A percentile compares a stretch with the other conserved stretches of the same genome.
These are phyloP conservation scores for Caretta caretta DNA, from an alignment of 2,113 vertebrate genomes.

Conservation along the genomic window DNA sequence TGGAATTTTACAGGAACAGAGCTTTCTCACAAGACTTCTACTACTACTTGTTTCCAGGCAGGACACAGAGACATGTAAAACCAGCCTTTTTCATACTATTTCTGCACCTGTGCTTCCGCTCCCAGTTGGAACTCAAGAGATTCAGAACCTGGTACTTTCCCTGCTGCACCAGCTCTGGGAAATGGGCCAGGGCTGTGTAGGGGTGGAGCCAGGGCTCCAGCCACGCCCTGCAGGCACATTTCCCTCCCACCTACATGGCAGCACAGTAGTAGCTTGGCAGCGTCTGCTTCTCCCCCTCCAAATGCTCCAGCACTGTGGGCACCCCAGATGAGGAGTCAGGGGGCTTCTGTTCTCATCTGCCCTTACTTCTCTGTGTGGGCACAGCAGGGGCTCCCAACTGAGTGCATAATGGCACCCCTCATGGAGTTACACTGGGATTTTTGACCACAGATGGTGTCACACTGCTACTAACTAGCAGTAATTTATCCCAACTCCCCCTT, in stretches of 20 bases:
- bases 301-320: not conserved
- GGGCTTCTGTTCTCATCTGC: not conserved
- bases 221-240: fast-evolving
- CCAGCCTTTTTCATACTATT: not conserved
- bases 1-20: not conserved
- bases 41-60: not conserved
- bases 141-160: fast-evolving
- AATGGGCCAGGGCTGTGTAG: not conserved
- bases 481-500: not conserved
- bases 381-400: not conserved
- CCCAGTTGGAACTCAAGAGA: not conserved
- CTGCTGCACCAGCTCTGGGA: not conserved
- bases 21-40: not conserved
- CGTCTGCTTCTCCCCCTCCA: not conserved
- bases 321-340: fast-evolving
- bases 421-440: not conserved
- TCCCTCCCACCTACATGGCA: not conserved
- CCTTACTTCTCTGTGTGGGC: not conserved
- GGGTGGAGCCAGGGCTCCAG: not conserved
- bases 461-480: not conserved
- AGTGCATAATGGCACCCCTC: not conserved
- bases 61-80: not conserved
- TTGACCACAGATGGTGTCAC: not conserved
- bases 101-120: not conserved
- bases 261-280: not conserved